Evolutionary conservation across 2,113 vertebrate species (phyloP), one percentile per base, ranked within the genome.

Genomic region (Marmota monax): DNA sequence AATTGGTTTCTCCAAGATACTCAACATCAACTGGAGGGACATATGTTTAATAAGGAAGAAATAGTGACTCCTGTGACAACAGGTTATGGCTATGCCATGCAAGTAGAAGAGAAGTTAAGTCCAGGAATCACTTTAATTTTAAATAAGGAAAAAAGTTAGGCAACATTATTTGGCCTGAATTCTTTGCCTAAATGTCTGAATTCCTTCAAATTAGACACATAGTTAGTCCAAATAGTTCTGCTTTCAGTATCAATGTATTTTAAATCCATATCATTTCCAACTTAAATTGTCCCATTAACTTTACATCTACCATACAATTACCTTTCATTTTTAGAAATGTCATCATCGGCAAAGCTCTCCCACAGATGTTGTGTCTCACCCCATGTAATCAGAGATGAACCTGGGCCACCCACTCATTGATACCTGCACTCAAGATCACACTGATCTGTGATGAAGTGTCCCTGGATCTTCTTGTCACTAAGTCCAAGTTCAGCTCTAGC

Each of bases 191-290:
- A 65, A 45, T 72, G 34, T 77, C 80, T 87, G 53, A 95, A 90
- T 90, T 87, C 80, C 90, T 89, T 90, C 65, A 65, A 87, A 67
- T 82, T 72, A 78, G 11, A 29, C 37, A 61, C 77, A 87, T 5
- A 63, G 51, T 85, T 82, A 80, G 48, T 53, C 72, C n/a, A 90
- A 92, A 90, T 69, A 94, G 12, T 92, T 92, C 61, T 58, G 37
- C 37, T 93, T 86, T 67, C 45, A 17, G 48, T 90, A 93, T 72
- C 67, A 70, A n/a, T 77, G 10, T 84, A 93, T 72, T 96, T 92
- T 90, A 83, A 83, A 92, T 45, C 20, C 16, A 18, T 67, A 48
- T 84, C 42, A 73, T 77, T 72, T 96, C 82, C 87, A 70, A 86
- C 25, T 67, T 93, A 34, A 70, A 13, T 84, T 90, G 18, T 93